Evolutionary conservation across 2,888 invertebrate genomes (phyloP), one percentile per base, ranked within the genome.

Genomic region (Rhingia rostrata): DNA sequence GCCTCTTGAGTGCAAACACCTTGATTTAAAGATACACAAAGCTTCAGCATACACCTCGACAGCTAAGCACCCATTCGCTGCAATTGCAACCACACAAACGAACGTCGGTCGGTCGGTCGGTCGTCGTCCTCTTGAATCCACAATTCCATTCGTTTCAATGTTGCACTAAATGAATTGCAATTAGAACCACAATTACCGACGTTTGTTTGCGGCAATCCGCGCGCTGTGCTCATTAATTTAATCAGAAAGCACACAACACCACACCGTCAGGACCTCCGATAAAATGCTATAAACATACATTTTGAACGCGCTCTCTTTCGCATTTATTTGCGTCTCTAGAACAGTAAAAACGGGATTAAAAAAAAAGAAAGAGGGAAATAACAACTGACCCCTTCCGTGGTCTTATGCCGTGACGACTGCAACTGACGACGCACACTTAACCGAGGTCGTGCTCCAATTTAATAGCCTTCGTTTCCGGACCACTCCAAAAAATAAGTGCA

Each of bases 361-460:
- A 33, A 7, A 30, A 32, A 14, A 22, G 22, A 58, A n/a, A 39
- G 33, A 39, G 39, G 30, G 69, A 56, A 30, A 43, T 30, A 67
- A 41, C 79, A 74, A 84, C 84, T 84, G 84, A 80, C 84, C 80
- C 72, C 75, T 79, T 80, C 41, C 70, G 70, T 84, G 75, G 74
- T 75, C 84, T 84, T 84, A 80, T 70, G 80, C 84, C 74, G 56
- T 80, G 84, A 22, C 22, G 2, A 22, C 22, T 22, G 1, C 22
- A 22, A 22, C 22, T 22, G n/a, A n/a, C n/a, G n/a, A 61, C 80
- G 84, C 84, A 80, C 75, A 75, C 84, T 84, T 80, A 80, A 63
- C 80, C 74, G 84, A 84, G 84, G 84, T 84, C 84, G 70, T 84
- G 84, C 61, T 84, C 84, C 80, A 84, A 70, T 84, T 84, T 84